Conservation (phyloP, 2,113 vertebrate genomes). For the Gymnocephalus cernua region DNA sequence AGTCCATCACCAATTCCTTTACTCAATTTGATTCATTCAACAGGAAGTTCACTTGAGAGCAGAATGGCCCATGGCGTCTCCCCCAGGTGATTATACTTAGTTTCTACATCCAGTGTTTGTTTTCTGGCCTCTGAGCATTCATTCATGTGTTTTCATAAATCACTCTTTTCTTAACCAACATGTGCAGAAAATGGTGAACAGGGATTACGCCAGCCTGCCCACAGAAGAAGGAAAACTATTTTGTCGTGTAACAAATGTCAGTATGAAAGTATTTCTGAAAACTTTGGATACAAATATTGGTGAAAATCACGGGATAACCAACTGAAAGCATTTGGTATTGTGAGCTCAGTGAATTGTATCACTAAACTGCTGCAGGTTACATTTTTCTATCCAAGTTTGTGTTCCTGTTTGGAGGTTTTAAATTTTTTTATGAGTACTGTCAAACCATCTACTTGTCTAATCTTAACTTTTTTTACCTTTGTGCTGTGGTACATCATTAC, state of each 20-base stretch:
- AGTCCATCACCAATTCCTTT: neutral
- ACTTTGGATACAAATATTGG: neutral
- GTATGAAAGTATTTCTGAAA: too few species aligned
- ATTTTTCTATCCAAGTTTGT: neutral
- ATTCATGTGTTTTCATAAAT: neutral
- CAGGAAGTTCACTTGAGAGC: constrained; percentile 39
- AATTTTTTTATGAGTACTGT: neutral
- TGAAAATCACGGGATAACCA: neutral
- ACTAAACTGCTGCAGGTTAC: neutral
- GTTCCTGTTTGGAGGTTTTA: neutral
- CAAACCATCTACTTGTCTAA: neutral
- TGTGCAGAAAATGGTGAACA: constrained; percentile 27
- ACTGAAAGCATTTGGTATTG: neutral
- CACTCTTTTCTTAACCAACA: neutral
- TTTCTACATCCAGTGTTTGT: neutral
- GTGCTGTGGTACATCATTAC: neutral
- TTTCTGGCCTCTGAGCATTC: neutral
- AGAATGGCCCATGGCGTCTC: neutral
- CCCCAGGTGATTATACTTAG: constrained; percentile 25
- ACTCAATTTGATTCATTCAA: constrained; percentile 2
- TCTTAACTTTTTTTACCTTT: neutral
- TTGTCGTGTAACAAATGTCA: neutral
- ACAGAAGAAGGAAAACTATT: neutral
- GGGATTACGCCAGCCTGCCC: neutral
- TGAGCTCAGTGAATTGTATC: neutral